phyloP scores from a whole-genome alignment of 2,797 vertebrate species.

The Eremophila alpestris region DNA sequence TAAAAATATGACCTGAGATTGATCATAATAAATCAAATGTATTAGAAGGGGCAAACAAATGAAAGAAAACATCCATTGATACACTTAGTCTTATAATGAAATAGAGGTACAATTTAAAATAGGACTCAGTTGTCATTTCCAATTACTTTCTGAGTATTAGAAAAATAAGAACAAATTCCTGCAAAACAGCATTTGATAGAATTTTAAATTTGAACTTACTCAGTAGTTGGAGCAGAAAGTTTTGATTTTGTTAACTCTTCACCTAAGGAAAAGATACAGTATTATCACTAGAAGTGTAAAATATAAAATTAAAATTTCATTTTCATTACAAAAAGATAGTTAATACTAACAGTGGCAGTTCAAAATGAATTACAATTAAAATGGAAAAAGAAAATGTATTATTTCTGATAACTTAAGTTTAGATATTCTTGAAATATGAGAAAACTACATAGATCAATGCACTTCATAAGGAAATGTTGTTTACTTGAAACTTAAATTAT shows the following conservation, averaged over 20 bases:
- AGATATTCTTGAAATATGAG: background rate
- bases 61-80: background rate
- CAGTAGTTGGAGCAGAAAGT: slow-evolving; percentile 78
- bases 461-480: background rate
- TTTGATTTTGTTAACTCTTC: slow-evolving; percentile 90
- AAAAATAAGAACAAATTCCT: background rate
- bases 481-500: background rate
- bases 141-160: background rate
- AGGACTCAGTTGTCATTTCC: background rate
- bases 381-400: background rate
- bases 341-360: background rate
- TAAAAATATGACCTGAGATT: background rate
- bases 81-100: background rate
- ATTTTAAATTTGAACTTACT: slow-evolving; percentile 82
- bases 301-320: slow-evolving; percentile 39
- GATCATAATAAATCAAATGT: background rate
- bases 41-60: background rate
- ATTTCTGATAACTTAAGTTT: background rate
- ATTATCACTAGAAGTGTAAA: slow-evolving; percentile 3
- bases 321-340: background rate
- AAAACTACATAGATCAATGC: background rate
- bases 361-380: background rate
- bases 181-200: background rate
- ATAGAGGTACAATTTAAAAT: background rate
- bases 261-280: slow-evolving; percentile 76